Conservation (phyloP, 2,888 invertebrate species). For the Argyresthia albistria region DNA sequence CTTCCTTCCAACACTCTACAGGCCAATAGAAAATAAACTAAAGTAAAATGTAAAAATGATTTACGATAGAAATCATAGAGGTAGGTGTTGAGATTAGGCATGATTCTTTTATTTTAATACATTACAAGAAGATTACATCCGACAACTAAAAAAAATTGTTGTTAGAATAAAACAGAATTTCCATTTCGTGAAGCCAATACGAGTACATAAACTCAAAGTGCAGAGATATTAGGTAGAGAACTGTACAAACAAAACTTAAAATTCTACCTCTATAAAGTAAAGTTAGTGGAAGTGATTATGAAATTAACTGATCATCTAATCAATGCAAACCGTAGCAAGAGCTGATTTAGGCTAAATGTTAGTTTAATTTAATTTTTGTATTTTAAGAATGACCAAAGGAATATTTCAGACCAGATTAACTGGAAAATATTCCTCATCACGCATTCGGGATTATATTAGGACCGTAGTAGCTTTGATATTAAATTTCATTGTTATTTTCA, state of each 20-base stretch:
- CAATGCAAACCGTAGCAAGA: slow-evolving; percentile 31
- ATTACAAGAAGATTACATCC: slow-evolving; percentile 44
- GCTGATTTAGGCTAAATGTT: neutral
- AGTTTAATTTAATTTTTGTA: neutral
- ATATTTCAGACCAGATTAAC: slow-evolving; percentile 32
- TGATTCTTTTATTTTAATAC: slow-evolving; percentile 44
- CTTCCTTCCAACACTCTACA: slow-evolving; percentile 6
- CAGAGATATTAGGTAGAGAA: too few species aligned
- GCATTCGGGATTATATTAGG: slow-evolving; percentile 21
- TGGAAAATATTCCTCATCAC: slow-evolving; percentile 44
- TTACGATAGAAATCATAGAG: slow-evolving; percentile 18
- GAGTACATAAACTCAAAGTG: too few species aligned
- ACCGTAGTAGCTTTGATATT: slow-evolving; percentile 16
- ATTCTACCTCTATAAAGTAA: too few species aligned
- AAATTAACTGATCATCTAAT: neutral
- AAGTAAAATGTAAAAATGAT: slow-evolving; percentile 19
- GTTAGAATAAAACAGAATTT: too few species aligned
- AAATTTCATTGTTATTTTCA: neutral
- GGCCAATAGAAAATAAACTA: slow-evolving; percentile 26
- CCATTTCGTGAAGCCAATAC: too few species aligned
- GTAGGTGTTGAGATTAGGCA: slow-evolving; percentile 15
- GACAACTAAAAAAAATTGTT: too few species aligned
- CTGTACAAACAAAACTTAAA: too few species aligned
- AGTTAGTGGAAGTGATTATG: neutral
- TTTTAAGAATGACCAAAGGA: slow-evolving; percentile 35